A percentile compares a stretch with the other conserved stretches of the same genome.
Evolutionary conservation across 2,113 vertebrate species (phyloP).

Genomic region (Dascyllus trimaculatus): DNA sequence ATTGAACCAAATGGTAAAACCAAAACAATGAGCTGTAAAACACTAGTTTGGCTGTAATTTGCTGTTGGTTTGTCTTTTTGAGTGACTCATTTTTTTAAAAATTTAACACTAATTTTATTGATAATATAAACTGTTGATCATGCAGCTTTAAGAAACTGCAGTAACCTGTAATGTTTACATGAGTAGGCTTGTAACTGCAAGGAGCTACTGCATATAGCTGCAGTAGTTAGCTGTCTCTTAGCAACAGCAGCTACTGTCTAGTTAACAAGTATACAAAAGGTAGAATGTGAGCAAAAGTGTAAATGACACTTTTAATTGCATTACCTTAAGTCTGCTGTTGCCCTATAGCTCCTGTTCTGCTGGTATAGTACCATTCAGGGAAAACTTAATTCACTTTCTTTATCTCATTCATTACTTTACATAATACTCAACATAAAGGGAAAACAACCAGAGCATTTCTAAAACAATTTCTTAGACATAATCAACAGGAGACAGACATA

Average conservation of each 20-base stretch:
- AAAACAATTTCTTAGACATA: slow-evolving; percentile 35
- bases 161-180: not conserved
- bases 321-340: not conserved
- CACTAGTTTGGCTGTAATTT: too few relatives aligned
- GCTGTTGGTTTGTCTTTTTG: too few relatives aligned
- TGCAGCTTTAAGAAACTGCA: not conserved
- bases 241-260: not conserved
- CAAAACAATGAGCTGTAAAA: too few relatives aligned
- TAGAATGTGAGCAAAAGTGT: not conserved
- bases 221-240: not conserved
- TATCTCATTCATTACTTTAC: not conserved
- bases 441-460: slow-evolving; percentile 22
- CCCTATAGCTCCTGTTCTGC: not conserved
- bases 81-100: too few relatives aligned
- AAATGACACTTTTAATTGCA: not conserved
- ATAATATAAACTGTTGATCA: too few relatives aligned
- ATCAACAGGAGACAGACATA: slow-evolving; percentile 39
- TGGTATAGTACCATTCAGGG: not conserved
- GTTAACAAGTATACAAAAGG: not conserved
- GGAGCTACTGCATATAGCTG: not conserved
- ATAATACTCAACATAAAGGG: not conserved
- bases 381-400: not conserved
- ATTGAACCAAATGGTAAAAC: too few relatives aligned
- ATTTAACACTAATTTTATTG: too few relatives aligned
- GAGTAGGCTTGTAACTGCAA: not conserved